Evolutionary conservation across 2,888 invertebrate species (phyloP).

Genomic region (Sepioteuthis lessoniana): DNA sequence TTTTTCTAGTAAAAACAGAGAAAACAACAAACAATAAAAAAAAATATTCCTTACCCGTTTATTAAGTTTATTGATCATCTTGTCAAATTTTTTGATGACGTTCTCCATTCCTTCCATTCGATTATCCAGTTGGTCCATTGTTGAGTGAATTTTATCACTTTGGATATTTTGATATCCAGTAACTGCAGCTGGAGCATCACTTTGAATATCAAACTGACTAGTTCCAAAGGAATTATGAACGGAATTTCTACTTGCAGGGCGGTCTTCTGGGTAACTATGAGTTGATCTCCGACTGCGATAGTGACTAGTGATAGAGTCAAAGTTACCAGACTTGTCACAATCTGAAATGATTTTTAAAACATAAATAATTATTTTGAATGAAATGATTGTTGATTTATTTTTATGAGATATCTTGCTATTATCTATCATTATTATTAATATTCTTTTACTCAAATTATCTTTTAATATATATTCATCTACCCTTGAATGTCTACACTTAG

Average conservation of each 20-base stretch:
- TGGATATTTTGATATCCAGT: neutral
- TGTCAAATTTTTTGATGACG: slow-evolving; percentile 77
- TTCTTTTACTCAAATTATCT: no score
- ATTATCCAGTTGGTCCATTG: slow-evolving; percentile 66
- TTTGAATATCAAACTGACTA: neutral
- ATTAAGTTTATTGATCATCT: slow-evolving; percentile 78
- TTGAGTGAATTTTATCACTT: slow-evolving; percentile 50
- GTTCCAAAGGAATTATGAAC: neutral
- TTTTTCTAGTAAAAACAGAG: no score
- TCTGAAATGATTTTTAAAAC: slow-evolving; percentile 62
- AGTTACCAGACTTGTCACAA: slow-evolving; percentile 73
- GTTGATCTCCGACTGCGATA: slow-evolving; percentile 63
- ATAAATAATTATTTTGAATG: neutral
- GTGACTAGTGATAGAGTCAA: slow-evolving; percentile 73
- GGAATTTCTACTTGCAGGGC: neutral
- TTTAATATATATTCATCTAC: no score
- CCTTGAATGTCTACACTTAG: no score
- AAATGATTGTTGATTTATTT: neutral
- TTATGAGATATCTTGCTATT: slow-evolving; percentile 42
- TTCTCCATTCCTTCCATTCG: slow-evolving; percentile 78
- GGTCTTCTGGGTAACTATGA: slow-evolving; percentile 62
- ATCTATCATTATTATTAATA: neutral
- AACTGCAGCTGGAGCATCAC: slow-evolving; percentile 25
- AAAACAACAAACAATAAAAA: no score
- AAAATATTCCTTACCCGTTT: slow-evolving; percentile 72